Conservation (phyloP, 2,797 vertebrate genomes). For the Graptemys geographica region DNA sequence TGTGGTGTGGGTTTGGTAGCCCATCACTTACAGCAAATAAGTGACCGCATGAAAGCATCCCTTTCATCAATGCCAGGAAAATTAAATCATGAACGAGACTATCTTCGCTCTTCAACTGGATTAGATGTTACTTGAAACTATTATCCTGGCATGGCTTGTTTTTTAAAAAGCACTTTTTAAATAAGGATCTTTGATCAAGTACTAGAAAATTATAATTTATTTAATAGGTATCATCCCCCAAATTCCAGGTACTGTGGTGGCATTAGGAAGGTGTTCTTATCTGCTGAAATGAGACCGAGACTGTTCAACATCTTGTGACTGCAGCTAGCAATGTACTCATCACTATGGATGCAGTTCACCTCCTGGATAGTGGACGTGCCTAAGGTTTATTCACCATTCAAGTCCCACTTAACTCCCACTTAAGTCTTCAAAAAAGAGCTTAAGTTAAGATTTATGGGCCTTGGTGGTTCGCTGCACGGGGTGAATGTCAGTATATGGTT, state of each 20-base stretch:
- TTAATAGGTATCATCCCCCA: fast-evolving
- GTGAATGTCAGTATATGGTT: fast-evolving
- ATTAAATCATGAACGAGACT: not conserved
- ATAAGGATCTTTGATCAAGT: not conserved
- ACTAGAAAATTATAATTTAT: fast-evolving
- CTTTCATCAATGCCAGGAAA: not conserved
- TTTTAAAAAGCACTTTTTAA: not conserved
- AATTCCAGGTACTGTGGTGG: fast-evolving
- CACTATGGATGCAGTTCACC: not conserved
- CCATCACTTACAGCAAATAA: not conserved
- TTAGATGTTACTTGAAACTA: not conserved
- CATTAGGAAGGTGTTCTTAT: fast-evolving
- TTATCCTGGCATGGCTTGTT: fast-evolving
- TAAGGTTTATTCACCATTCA: not conserved
- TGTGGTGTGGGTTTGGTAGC: not conserved
- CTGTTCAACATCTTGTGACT: not conserved
- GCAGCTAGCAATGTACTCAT: not conserved
- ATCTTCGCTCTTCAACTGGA: too few species aligned
- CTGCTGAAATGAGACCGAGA: fast-evolving
- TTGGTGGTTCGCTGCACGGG: not conserved
- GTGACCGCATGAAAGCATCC: not conserved
- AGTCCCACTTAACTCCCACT: not conserved
- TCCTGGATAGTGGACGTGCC: not conserved
- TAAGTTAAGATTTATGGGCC: too few species aligned
- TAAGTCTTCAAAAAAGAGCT: too few species aligned